These are phyloP conservation scores for Andrena bicolor DNA, from an alignment of 2,888 invertebrate genomes.

Conservation along the genomic window DNA sequence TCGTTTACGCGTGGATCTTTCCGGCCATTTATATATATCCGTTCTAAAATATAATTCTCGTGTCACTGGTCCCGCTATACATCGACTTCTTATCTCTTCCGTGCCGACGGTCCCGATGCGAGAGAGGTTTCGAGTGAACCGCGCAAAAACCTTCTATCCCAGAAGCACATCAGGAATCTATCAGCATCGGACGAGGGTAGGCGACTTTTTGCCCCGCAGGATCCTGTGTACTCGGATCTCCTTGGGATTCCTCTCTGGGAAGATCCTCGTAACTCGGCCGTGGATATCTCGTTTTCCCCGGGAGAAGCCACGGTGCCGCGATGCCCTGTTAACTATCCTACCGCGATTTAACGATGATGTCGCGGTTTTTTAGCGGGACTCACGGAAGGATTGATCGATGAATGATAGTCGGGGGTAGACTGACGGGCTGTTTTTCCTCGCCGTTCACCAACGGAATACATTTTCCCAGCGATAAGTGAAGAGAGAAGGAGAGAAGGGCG, in stretches of 20 bases:
- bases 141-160: slow-evolving; percentile 66
- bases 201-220: slow-evolving; percentile 50
- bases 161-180: slow-evolving; percentile 73
- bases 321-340: slow-evolving; percentile 41
- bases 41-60: slow-evolving; percentile 69
- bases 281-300: slow-evolving; percentile 6
- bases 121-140: slow-evolving; percentile 63
- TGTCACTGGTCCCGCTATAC: slow-evolving; percentile 52
- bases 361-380: slow-evolving; percentile 7
- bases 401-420: slow-evolving; percentile 27
- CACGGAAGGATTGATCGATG: slow-evolving; percentile 34
- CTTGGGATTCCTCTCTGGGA: slow-evolving; percentile 37
- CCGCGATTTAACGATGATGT: slow-evolving; percentile 23
- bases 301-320: slow-evolving; percentile 37
- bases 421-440: slow-evolving; percentile 10
- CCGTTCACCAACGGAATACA: slow-evolving; percentile 6
- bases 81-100: slow-evolving; percentile 72
- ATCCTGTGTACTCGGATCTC: slow-evolving; percentile 39
- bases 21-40: slow-evolving; percentile 17
- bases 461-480: slow-evolving; percentile 19
- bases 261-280: slow-evolving; percentile 23
- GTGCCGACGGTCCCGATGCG: slow-evolving; percentile 68
- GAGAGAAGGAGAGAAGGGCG: slow-evolving; percentile 12
- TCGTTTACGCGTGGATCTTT: slow-evolving; percentile 35
- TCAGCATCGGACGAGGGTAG: slow-evolving; percentile 70